Base-by-base conservation (phyloP, 2,113 vertebrate genomes). In the Mirza zaza region DNA sequence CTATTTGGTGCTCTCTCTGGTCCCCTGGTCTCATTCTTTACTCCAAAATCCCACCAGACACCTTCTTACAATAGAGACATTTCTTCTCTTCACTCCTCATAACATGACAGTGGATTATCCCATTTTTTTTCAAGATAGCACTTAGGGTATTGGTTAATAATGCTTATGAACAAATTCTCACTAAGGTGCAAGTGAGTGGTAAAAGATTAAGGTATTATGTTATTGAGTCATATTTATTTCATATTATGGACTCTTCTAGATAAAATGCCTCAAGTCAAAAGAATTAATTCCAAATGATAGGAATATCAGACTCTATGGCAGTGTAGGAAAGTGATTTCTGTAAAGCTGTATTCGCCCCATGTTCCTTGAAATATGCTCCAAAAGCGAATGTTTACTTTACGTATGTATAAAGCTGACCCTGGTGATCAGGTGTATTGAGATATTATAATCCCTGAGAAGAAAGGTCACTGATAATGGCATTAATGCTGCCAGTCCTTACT, bases 401-500 rank as follows among this genome's bases (percentile, higher is more conserved):
- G 45, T 88, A 36, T 86, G 65, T 80, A 85, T 65, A 73, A 32
- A 42, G 17, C 17, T 91, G 59, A 95, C 89, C 25, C 67, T 57
- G 39, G 61, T 86, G 92, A 96, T 85, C 5, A 92, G 76, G 83
- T 96, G 10, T 75, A 50, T 50, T 85, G 76, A 97, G 96, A 95
- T 86, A 88, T 91, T 91, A 87, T 70, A 93, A 63, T 95, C 57
- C 42, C 67, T 52, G 17, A 96, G 52, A 97, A 93, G 82, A 90
- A 86, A 94, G 68, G 84, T 93, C 42, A 20, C 63, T 75, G 92
- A 96, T 98, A 98, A 96, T 0, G 96, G 97, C 97, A 98, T 97
- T 96, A 97, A 92, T 94, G 98, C 97, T 98, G 97, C 97, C 97
- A 97, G 93, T 98, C 96, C 92, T 98, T 98, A 97, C 91, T 98